Conservation (phyloP, 2,797 vertebrate genomes). For the Amniataba percoides region DNA sequence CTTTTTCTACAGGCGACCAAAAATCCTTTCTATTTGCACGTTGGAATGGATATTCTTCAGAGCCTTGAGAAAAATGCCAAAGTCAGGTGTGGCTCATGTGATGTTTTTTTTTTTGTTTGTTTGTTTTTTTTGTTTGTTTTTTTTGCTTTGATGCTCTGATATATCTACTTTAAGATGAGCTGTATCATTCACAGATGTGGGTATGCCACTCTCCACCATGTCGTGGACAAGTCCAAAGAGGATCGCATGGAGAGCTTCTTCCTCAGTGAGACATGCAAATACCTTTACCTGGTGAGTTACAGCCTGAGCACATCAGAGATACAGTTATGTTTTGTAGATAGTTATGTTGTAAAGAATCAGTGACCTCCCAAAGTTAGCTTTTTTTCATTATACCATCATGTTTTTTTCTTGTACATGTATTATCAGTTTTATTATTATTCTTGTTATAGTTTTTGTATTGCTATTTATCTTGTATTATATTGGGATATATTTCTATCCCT, state of each 20-base stretch:
- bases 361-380: too few species aligned
- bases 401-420: too few species aligned
- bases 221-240: slow-evolving; percentile 98
- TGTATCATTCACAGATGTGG: slow-evolving; percentile 89
- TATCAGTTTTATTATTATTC: too few species aligned
- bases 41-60: slow-evolving; percentile 98
- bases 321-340: not conserved
- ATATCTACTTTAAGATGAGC: not conserved
- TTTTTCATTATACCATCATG: too few species aligned
- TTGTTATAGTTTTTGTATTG: too few species aligned
- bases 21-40: slow-evolving; percentile 99
- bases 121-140: not conserved
- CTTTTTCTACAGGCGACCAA: slow-evolving; percentile 91
- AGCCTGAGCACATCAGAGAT: not conserved
- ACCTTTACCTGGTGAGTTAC: slow-evolving; percentile 91
- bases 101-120: accelerated
- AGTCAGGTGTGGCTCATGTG: slow-evolving; percentile 89
- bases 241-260: slow-evolving; percentile 99
- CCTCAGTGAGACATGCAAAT: slow-evolving; percentile 99
- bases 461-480: too few species aligned
- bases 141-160: not conserved
- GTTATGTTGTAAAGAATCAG: not conserved
- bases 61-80: slow-evolving; percentile 97
- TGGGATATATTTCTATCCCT: too few species aligned
- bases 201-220: slow-evolving; percentile 97